Evolutionary conservation across 2,113 vertebrate species (phyloP).

Genomic region (Egretta garzetta): DNA sequence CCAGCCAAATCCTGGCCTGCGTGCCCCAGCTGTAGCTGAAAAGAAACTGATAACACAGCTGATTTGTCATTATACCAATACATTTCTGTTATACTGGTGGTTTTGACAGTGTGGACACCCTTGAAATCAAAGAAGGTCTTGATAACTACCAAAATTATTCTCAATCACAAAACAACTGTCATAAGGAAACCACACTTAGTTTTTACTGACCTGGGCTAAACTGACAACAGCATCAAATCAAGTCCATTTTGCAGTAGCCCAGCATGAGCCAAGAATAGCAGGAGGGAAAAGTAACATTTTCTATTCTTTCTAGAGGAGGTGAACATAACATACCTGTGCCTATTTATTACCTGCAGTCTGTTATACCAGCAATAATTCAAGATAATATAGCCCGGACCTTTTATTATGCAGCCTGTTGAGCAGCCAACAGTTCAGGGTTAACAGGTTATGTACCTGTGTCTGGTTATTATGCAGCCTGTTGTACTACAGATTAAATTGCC

Average conservation of each 20-base stretch:
- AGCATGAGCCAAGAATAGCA: neutral
- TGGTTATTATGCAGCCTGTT: neutral
- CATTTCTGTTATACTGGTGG: neutral
- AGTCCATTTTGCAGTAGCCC: neutral
- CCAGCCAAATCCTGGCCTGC: neutral
- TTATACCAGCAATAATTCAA: neutral
- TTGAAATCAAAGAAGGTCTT: neutral
- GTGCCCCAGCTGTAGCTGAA: neutral
- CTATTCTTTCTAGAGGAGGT: neutral
- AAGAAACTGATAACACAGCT: neutral
- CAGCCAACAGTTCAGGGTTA: neutral
- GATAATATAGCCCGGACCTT: neutral
- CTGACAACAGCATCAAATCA: neutral
- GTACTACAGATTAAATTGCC: neutral
- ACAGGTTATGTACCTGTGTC: neutral
- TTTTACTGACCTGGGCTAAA: neutral
- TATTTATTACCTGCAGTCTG: neutral
- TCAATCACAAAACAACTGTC: neutral
- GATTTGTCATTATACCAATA: too few relatives aligned
- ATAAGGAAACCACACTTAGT: neutral
- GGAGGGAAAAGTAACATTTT: neutral
- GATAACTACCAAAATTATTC: neutral
- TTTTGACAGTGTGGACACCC: neutral
- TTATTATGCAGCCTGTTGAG: neutral
- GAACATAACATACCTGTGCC: neutral